Evolutionary conservation across 2,797 vertebrate genomes (phyloP), one percentile per base, ranked within the genome.

Genomic region (Pempheris klunzingeri): DNA sequence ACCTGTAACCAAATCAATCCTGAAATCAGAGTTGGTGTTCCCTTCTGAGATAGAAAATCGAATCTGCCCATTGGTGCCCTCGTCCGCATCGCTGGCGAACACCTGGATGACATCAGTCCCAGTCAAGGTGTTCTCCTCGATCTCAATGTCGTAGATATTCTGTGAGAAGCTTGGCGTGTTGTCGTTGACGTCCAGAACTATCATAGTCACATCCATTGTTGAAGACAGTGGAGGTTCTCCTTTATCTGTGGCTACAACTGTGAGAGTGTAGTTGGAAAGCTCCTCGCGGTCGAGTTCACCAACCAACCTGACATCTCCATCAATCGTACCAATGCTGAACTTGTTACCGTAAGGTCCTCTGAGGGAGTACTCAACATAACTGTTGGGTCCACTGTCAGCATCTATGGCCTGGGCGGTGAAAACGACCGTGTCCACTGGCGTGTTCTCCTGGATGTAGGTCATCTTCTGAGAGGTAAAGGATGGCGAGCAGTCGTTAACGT

Each of bases 291-390:
- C 98, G 0, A 99, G 95, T 64, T 98, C 97, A 2, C 96, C 98
- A 0, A 94, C 95, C 62, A 99, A 90, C 74, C 94, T 87, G 63
- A 99, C 95, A 4, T 96, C 95, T 0, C 98, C 98, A 0, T 98
- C 96, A 0, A 99, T 96, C 2, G 95, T 97, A 0, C 96, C 96
- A 0, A 99, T 96, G 84, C 94, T 96, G 89, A 99, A 99, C 87
- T 96, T 96, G 90, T 92, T 96, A 5, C 95, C 95, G 0, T 82
- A 92, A 0, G 94, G 92, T 14, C 94, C 94, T 55, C 92, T 92
- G 22, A 99, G 93, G 1, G 96, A 96, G 84, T 99, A 99, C 71
- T 99, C 97, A 1, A 99, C 96, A n/a, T 99, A 99, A 90, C 97
- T 99, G 91, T 99, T 99, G 1, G 98, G 98, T 6, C 98, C 98